Base-by-base conservation (phyloP, 2,888 invertebrate species). In the Chydorus sphaericus region DNA sequence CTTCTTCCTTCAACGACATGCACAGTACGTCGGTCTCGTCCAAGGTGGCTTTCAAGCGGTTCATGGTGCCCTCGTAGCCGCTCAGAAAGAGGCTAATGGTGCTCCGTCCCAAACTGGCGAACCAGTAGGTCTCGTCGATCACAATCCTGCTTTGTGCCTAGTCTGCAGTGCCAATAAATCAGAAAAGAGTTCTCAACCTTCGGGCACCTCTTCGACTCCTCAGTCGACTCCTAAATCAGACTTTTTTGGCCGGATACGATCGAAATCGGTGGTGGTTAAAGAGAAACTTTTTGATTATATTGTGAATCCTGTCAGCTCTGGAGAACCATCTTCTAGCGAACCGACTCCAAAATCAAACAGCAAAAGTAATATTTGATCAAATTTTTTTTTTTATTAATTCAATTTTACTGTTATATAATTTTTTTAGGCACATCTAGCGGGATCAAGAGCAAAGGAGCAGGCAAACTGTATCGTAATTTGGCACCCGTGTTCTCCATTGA, bases 401-500 rank as follows among this genome's bases (percentile, higher is more conserved):
- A 31, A n/a, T 11, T 26, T 18, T 3, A 18, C 33, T n/a, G 26
- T n/a, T n/a, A 20, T 16, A 31, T 8, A 10, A 5, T 26, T 18
- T 16, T 26, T 26, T 4, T 44, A 44, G 44, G 28, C 11, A n/a
- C n/a, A n/a, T n/a, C 14, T 18, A 18, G 18, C 16, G 53, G 11
- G 20, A 36, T 16, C 5, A 37, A 53, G 26, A 37, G 53, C 26
- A 53, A 53, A 37, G 53, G 53, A 53, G 28, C 44, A 14, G 49
- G 49, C n/a, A 90, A 84, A 70, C 78, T 87, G 44, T 91, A 92
- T 68, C 78, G 91, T 62, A 89, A 89, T 71, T 84, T 88, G 56
- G 85, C 87, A 1, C 89, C 91, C 7, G 90, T 94, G 8, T 96
- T 96, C 68, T 90, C 90, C 68, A 91, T 94, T 66, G 91, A 90